Base-by-base conservation (phyloP, 1,140 invertebrate genomes). In the Conus betulinus region DNA sequence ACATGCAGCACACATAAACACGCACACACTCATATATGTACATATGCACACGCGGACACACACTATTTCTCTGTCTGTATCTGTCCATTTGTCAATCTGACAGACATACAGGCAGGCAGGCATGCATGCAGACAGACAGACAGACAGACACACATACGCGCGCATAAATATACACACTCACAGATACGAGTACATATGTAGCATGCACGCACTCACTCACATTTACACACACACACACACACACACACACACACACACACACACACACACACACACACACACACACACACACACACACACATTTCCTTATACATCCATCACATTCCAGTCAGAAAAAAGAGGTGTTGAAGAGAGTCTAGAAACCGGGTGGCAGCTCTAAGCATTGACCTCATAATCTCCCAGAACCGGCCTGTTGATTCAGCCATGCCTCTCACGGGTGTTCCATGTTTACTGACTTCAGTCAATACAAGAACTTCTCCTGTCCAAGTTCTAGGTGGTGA, bases 91-190 rank as follows among this genome's bases (percentile, higher is more conserved):
- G 39, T 39, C 39, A 39, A 39, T 39, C 39, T 39, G 23, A 78
- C 76, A 78, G n/a, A 78, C 76, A 78, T 3, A 78, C 76, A 78
- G n/a, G 39, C 76, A 78, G 11, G 39, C 76, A 78, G n/a, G 7
- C 76, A 78, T n/a, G n/a, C n/a, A n/a, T n/a, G n/a, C n/a, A 78
- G n/a, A 78, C 76, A 78, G n/a, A 78, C 76, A 78, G 11, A 78
- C 76, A 78, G n/a, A 27, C 76, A 78, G 23, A 27, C 11, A 23
- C 20, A 13, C 67, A 20, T 6, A 71, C 67, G 20, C 20, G 23
- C 60, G 17, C 60, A 63, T 20, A 63, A 11, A 63, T 20, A 63
- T 20, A 63, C 60, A 63, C 60, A 39, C 39, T 39, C 39, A 39
- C 39, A 39, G 39, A 39, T 39, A 39, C 67, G 20, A 7, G 23